Percentiles rank a stretch among this genome's conserved stretches.
These are phyloP conservation scores for Oryzias sinensis DNA, from an alignment of 2,797 vertebrate species.

Conservation along the genomic window DNA sequence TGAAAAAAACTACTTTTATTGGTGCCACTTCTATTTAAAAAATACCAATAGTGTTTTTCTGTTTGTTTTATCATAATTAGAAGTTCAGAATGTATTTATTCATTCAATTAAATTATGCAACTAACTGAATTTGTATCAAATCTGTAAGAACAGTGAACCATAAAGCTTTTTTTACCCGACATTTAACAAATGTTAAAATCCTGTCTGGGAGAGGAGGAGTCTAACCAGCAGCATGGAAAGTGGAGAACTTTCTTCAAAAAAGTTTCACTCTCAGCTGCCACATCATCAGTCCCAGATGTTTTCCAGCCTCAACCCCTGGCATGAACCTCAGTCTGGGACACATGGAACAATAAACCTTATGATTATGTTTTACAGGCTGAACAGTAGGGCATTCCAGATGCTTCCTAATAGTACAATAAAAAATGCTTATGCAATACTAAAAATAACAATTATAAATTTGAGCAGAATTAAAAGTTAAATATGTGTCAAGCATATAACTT, in stretches of 20 bases:
- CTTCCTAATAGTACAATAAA: neutral
- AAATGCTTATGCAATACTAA: too few relatives aligned
- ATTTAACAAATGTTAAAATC: conserved; percentile 6
- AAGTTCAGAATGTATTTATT: too few relatives aligned
- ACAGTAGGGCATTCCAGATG: neutral
- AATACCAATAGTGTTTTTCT: too few relatives aligned
- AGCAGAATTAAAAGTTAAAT: too few relatives aligned
- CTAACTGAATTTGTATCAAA: too few relatives aligned
- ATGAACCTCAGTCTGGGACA: neutral
- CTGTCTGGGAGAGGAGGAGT: conserved; percentile 4
- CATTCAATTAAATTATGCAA: too few relatives aligned
- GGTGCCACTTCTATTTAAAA: too few relatives aligned
- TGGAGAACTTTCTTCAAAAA: conserved; percentile 41
- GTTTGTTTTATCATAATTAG: too few relatives aligned
- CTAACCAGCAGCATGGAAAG: conserved; percentile 8
- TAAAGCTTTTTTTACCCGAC: neutral
- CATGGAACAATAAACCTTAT: neutral
- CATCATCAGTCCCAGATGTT: conserved; percentile 58
- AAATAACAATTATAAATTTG: too few relatives aligned
- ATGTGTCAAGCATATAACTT: too few relatives aligned
- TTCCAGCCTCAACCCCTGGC: conserved; percentile 59
- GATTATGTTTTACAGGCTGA: too few relatives aligned
- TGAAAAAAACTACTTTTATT: neutral
- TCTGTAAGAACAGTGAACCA: too few relatives aligned
- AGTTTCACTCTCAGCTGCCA: conserved; percentile 51